phyloP scores from a whole-genome alignment of 1,140 invertebrate genomes.

The Aethina tumida region DNA sequence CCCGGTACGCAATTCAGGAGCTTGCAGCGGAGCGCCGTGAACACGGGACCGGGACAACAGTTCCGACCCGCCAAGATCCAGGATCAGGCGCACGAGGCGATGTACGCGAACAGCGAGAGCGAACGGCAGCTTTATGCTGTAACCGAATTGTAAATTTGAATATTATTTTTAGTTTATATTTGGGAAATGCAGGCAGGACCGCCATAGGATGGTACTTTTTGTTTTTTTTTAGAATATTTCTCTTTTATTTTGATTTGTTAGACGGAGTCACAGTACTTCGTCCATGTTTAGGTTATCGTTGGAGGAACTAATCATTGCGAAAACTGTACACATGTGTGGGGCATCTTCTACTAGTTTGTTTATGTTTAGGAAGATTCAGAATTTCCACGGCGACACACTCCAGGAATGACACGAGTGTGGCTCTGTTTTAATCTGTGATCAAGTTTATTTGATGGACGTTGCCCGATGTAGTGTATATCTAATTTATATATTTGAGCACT shows the following conservation, averaged over 20 bases:
- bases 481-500: no score
- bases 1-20: constrained; percentile 31
- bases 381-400: no score
- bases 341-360: no score
- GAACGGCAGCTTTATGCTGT: constrained; percentile 36
- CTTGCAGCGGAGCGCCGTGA: constrained; percentile 26
- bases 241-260: neutral
- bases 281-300: no score
- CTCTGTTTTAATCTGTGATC: no score
- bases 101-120: constrained; percentile 33
- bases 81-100: constrained; percentile 29
- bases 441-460: no score
- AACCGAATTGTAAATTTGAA: constrained; percentile 31
- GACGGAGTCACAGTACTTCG: no score
- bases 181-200: constrained; percentile 36
- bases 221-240: constrained; percentile 9
- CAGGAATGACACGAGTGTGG: no score
- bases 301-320: no score
- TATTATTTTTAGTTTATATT: constrained; percentile 22
- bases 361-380: no score
- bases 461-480: no score
- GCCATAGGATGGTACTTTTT: constrained; percentile 13
- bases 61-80: constrained; percentile 34
- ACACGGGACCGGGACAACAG: constrained; percentile 24
- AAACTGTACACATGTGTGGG: no score